Percentiles rank a stretch among this genome's conserved stretches.
Conservation (phyloP, 2,888 invertebrate genomes). For the Anticlea derivata region DNA sequence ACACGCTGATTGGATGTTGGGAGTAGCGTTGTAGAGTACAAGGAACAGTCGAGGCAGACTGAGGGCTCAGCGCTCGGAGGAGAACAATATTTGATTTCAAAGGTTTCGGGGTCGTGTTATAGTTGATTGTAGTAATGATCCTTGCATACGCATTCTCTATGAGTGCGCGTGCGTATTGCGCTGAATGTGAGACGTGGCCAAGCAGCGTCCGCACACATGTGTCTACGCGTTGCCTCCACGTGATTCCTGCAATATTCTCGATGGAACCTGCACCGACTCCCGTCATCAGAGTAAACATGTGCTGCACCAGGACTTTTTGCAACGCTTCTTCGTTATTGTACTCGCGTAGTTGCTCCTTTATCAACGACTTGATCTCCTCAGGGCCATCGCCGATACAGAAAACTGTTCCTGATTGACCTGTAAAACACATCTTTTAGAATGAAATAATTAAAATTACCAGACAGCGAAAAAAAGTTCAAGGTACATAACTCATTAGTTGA, state of each 20-base stretch:
- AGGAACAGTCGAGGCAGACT: neutral
- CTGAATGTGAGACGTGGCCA: slow-evolving; percentile 53
- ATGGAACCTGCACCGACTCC: slow-evolving; percentile 22
- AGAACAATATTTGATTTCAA: slow-evolving; percentile 48
- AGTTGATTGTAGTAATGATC: slow-evolving; percentile 36
- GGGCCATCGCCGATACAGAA: slow-evolving; percentile 59
- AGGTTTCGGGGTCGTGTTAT: slow-evolving; percentile 28
- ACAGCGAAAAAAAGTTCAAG: too few species aligned
- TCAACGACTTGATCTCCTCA: slow-evolving; percentile 41
- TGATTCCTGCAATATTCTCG: slow-evolving; percentile 29
- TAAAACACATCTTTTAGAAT: neutral
- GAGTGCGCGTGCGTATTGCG: slow-evolving; percentile 53
- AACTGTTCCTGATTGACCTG: slow-evolving; percentile 56
- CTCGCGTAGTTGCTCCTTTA: slow-evolving; percentile 45
- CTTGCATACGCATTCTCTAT: slow-evolving; percentile 50
- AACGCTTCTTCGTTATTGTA: slow-evolving; percentile 45
- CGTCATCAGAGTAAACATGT: slow-evolving; percentile 54
- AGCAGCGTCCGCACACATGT: slow-evolving; percentile 46
- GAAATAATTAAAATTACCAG: too few species aligned
- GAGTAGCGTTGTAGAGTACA: slow-evolving; percentile 38
- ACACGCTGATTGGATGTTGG: slow-evolving; percentile 38
- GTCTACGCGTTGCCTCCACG: slow-evolving; percentile 47
- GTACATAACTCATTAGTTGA: too few species aligned
- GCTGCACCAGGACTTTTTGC: slow-evolving; percentile 50
- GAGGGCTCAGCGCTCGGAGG: slow-evolving; percentile 38